These are phyloP conservation scores for Gouania willdenowi DNA, from an alignment of 2,797 vertebrate genomes.

Conservation along the genomic window DNA sequence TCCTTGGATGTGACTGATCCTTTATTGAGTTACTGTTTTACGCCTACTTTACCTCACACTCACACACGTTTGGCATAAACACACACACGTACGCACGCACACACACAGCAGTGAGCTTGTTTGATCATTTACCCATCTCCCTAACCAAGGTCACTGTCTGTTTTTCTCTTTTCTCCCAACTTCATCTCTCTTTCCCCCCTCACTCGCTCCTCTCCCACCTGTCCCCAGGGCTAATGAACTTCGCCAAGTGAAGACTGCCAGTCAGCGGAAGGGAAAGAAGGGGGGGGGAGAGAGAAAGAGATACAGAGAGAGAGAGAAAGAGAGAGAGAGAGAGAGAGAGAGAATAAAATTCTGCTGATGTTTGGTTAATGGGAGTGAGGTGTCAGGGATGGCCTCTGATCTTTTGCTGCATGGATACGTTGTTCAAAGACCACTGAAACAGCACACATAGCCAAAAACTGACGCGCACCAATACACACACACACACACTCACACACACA, in stretches of 20 bases:
- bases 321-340: constrained; percentile 49
- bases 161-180: constrained; percentile 68
- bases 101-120: constrained; percentile 62
- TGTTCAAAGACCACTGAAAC: constrained; percentile 75
- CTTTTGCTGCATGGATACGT: constrained; percentile 74
- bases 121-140: constrained; percentile 79
- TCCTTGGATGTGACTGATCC: constrained; percentile 81
- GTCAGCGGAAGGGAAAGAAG: constrained; percentile 71
- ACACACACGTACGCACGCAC: constrained; percentile 16
- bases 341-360: constrained; percentile 76
- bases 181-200: constrained; percentile 48
- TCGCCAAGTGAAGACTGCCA: constrained; percentile 75
- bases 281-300: constrained; percentile 31
- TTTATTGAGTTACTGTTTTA: constrained; percentile 81
- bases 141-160: constrained; percentile 78
- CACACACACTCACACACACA: constrained; percentile 11
- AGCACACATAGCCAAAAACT: constrained; percentile 71
- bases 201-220: constrained; percentile 60
- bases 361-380: constrained; percentile 76
- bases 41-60: constrained; percentile 72
- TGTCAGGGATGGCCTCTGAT: constrained; percentile 78
- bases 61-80: constrained; percentile 34
- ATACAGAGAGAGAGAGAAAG: constrained; percentile 47
- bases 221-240: constrained; percentile 72
- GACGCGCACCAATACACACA: constrained; percentile 18